phyloP scores from a whole-genome alignment of 2,888 invertebrate genomes.

The Oligia strigilis region DNA sequence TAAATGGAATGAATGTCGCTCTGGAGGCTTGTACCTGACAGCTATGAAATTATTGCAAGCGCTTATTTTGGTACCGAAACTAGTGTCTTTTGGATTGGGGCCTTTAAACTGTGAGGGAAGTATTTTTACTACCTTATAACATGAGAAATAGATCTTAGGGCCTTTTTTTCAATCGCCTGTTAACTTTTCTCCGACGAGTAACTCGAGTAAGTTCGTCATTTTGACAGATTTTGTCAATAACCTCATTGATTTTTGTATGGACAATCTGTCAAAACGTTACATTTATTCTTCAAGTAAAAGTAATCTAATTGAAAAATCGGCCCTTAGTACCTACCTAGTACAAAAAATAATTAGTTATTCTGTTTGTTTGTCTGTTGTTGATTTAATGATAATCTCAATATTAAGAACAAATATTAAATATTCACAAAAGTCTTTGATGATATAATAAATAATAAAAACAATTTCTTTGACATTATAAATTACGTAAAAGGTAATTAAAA shows the following conservation, averaged over 20 bases:
- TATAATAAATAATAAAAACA: conserved; percentile 8
- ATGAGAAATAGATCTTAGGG: not conserved
- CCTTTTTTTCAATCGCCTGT: too few species aligned
- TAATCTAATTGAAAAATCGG: too few species aligned
- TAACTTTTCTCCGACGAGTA: too few species aligned
- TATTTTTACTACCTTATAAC: not conserved
- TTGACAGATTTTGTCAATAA: too few species aligned
- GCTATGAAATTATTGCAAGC: conserved; percentile 73
- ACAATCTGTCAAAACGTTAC: too few species aligned
- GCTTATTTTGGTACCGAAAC: conserved; percentile 66
- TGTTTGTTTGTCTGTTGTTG: too few species aligned
- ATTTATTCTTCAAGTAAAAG: too few species aligned
- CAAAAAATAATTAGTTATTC: not conserved
- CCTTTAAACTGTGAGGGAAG: not conserved
- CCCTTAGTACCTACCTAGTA: not conserved
- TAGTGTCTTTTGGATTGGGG: conserved; percentile 27
- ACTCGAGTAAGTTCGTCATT: too few species aligned
- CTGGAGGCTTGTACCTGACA: conserved; percentile 70
- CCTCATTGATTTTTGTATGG: too few species aligned
- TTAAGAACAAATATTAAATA: not conserved
- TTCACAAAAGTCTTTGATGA: conserved; percentile 7
- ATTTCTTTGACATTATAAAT: conserved; percentile 1
- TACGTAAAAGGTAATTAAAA: conserved; percentile 9
- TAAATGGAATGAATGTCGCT: conserved; percentile 77
- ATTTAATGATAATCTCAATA: not conserved